A percentile compares a stretch with the other conserved stretches of the same genome.
Evolutionary conservation across 2,113 vertebrate genomes (phyloP).

Genomic region (Poeciliopsis turrubarensis): DNA sequence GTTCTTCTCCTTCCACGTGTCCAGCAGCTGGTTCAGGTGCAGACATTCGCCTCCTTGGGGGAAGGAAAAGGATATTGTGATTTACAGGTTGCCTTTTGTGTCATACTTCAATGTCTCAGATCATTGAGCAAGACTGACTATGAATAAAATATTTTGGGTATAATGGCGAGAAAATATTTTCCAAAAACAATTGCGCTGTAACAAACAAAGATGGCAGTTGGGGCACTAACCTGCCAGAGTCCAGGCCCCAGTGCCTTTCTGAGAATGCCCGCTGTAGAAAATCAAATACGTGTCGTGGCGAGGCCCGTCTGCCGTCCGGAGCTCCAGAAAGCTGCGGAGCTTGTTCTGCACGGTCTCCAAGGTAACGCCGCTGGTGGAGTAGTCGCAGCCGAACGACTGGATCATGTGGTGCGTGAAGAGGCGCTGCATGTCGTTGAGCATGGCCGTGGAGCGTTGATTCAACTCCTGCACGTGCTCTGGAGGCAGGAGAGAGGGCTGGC

Average conservation of each 20-base stretch:
- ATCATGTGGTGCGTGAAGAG: slow-evolving; percentile 98
- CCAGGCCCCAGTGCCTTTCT: slow-evolving; percentile 91
- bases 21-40: slow-evolving; percentile 87
- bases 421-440: slow-evolving; percentile 92
- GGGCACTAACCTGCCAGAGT: slow-evolving; percentile 87
- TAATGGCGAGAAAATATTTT: too few species aligned
- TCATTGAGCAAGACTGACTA: neutral
- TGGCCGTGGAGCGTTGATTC: slow-evolving; percentile 91
- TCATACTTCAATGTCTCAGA: neutral
- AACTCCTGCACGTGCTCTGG: slow-evolving; percentile 91
- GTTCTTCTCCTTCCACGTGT: slow-evolving; percentile 95
- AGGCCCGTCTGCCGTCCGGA: slow-evolving; percentile 92
- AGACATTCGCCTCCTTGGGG: slow-evolving; percentile 89
- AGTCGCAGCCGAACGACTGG: slow-evolving; percentile 95
- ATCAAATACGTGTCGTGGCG: slow-evolving; percentile 95
- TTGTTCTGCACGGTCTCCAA: slow-evolving; percentile 88
- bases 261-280: slow-evolving; percentile 95
- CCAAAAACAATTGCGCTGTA: too few species aligned
- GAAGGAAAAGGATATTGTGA: neutral
- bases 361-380: slow-evolving; percentile 92
- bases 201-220: neutral
- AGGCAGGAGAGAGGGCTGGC: slow-evolving; percentile 89
- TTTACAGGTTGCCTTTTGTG: neutral
- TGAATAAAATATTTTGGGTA: too few species aligned
- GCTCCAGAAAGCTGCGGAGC: slow-evolving; percentile 91